Evolutionary conservation across 2,888 invertebrate genomes (phyloP), one percentile per base, ranked within the genome.

Genomic region (Mythimna ferrago): DNA sequence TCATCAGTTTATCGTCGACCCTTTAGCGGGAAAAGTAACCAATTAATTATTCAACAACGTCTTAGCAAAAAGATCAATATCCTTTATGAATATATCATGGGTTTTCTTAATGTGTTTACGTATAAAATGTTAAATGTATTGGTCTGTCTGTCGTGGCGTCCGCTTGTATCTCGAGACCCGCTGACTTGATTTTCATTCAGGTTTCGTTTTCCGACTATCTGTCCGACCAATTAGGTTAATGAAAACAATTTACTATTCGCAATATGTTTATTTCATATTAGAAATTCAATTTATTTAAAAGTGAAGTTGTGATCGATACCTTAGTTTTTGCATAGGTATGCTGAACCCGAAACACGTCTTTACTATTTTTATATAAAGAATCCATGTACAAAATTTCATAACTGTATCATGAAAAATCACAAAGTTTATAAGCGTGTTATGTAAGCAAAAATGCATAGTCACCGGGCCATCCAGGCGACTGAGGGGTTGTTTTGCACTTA

Each of bases 151-250:
- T 57, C 58, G 35, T n/a, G 60, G 9, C 26, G 44, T 65, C 66
- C 65, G 70, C 48, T 62, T 51, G 38, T 66, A 56, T 14, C 44
- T 60, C 21, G 48, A 71, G 62, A 69, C 62, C 51, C 14, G 79
- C 35, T 78, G 62, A 72, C 68, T 79, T 63, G 19, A 74, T 81
- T 80, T 73, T 77, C 57, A 76, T 65, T 73, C 73, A 51, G 71
- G 77, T 77, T 80, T 64, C 26, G 38, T 64, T 56, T 72, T 56
- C 62, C 44, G 57, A 71, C 62, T 62, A 57, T 81, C 56, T 44
- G 32, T 60, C 44, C 57, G 6, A 66, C 19, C 60, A 73, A 66
- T 79, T 69, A 72, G 9, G 32, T 14, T 66, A 66, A 60, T 72
- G 6, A 57, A 69, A 69, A 78, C 32, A 35, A 73, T 73, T 69